Evolutionary conservation across 2,797 vertebrate genomes (phyloP), one percentile per base, ranked within the genome.

Genomic region (Neostethus bicornis): DNA sequence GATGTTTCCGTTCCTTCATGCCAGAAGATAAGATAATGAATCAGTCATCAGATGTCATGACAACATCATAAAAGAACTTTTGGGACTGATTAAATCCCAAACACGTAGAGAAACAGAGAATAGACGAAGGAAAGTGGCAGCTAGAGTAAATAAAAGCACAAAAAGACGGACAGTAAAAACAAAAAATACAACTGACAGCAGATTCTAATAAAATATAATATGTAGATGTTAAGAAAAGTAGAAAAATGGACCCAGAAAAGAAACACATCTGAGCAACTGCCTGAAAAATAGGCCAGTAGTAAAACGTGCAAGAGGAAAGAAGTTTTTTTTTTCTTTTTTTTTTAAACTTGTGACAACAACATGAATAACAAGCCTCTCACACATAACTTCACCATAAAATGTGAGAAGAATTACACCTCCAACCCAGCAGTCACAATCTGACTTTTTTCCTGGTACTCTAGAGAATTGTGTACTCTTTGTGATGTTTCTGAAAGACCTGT

Each of bases 21-120:
- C 41, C 14, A 46, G 59, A 81, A 88, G 90, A 91, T 86, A 85
- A 91, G 89, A 91, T 90, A 90, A 92, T 92, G 88, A 91, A 91
- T 90, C 90, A 57, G 66, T 91, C 90, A 89, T 85, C 67, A 64
- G 67, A 66, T 87, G 87, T 88, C 89, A 86, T 59, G 85, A 85
- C 85, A 82, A 88, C 85, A 89, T 91, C 87, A 88, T 88, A 89
- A 90, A 89, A 90, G 84, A 91, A 88, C 81, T 79, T 81, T 72
- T 32, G 37, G 63, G 83, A 84, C n/a, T 91, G 88, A 91, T 91
- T 89, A 87, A 91, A 91, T 90, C 89, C 85, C 73, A 76, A 31
- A 70, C 70, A 77, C 85, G 79, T 59, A 68, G 73, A 73, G 75
- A 86, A 73, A 61, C 56, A 85, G 81, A 84, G 81, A 76, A 77